Evolutionary conservation across 2,113 vertebrate species (phyloP).

Genomic region (Phalacrocorax carbo): DNA sequence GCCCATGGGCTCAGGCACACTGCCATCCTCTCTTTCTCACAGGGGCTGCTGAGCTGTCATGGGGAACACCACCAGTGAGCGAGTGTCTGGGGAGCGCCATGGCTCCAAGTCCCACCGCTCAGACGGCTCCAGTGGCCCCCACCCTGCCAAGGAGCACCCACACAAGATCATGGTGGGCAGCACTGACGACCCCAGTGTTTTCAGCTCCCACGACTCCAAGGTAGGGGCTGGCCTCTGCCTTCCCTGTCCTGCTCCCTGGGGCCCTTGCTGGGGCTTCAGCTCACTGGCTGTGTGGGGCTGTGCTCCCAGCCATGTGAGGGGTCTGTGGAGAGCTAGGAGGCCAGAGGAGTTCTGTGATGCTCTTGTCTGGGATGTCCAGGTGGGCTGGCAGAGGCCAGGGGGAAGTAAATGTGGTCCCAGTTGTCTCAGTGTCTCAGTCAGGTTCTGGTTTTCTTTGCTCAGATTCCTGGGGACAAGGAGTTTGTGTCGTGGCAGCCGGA

Average conservation of each 20-base stretch:
- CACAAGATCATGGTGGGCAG: constrained; percentile 95
- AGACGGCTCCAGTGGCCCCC: constrained; percentile 75
- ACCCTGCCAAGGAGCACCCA: constrained; percentile 80
- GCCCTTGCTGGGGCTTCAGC: neutral
- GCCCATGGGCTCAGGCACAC: neutral
- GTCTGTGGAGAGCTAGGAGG: neutral
- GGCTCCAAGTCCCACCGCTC: constrained; percentile 86
- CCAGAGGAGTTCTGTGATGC: neutral
- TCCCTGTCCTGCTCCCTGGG: neutral
- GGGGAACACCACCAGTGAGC: constrained; percentile 93
- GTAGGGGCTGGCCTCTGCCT: constrained; percentile 59
- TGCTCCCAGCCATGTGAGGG: neutral
- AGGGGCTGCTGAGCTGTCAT: constrained; percentile 69
- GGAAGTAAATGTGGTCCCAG: neutral
- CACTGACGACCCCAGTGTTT: constrained; percentile 92
- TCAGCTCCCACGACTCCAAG: constrained; percentile 89
- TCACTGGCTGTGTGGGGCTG: neutral
- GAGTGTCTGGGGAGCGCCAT: constrained; percentile 87
- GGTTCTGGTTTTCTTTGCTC: constrained; percentile 40
- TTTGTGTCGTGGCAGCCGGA: constrained; percentile 86
- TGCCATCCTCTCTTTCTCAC: neutral
- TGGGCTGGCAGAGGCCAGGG: neutral
- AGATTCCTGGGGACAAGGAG: constrained; percentile 89
- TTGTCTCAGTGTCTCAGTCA: neutral
- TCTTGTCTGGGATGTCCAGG: neutral